Evolutionary conservation across 2,888 invertebrate genomes (phyloP).

Genomic region (Blastobasis lacticolella): DNA sequence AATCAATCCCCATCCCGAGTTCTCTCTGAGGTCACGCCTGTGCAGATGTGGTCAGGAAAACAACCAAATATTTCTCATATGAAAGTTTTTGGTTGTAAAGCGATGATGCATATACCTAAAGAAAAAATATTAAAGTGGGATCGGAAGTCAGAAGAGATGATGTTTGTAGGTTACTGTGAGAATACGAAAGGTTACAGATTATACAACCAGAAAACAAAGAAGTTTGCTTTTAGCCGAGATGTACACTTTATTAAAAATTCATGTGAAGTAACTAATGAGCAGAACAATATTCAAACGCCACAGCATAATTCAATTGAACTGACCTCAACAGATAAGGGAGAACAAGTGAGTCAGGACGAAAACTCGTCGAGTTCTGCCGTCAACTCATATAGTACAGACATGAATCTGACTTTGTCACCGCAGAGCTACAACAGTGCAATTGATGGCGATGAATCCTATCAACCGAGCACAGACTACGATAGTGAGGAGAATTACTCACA

Average conservation of each 20-base stretch:
- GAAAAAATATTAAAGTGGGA: conserved; percentile 6
- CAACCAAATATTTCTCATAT: conserved; percentile 5
- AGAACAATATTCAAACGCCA: neutral
- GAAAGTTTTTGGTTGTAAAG: conserved; percentile 5
- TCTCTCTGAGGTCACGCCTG: neutral
- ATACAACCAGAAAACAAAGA: neutral
- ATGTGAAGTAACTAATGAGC: neutral
- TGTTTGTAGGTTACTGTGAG: conserved; percentile 8
- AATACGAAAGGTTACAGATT: conserved; percentile 5
- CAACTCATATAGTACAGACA: neutral
- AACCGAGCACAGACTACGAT: too few species aligned
- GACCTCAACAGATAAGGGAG: neutral
- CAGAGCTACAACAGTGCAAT: neutral
- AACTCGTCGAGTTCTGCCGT: too few species aligned
- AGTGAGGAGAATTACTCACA: neutral
- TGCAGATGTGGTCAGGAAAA: neutral
- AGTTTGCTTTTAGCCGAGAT: conserved; percentile 4
- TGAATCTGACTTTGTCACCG: neutral
- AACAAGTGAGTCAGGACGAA: neutral
- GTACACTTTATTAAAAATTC: conserved; percentile 3
- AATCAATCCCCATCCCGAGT: neutral
- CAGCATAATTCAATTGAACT: neutral
- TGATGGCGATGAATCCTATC: neutral
- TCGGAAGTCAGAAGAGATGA: conserved; percentile 1
- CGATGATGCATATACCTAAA: conserved; percentile 5